Conservation (phyloP, 2,113 vertebrate species). For the Laterallus jamaicensis region DNA sequence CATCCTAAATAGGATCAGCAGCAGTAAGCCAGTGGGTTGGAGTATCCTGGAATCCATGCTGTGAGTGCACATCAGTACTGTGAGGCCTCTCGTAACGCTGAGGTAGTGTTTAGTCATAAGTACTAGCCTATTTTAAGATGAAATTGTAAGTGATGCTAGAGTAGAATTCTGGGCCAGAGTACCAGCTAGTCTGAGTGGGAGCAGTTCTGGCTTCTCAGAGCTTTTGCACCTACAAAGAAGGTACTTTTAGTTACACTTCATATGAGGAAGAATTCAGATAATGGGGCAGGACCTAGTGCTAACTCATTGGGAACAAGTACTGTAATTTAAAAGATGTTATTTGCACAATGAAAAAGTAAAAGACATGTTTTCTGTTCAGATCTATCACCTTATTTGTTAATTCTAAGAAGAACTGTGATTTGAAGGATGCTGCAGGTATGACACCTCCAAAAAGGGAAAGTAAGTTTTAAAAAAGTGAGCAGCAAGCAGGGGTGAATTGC, state of each 20-base stretch:
- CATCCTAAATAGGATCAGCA: slow-evolving; percentile 19
- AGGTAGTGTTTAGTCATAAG: not conserved
- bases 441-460: not conserved
- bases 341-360: not conserved
- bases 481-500: not conserved
- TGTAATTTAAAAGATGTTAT: not conserved
- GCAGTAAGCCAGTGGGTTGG: slow-evolving; percentile 1
- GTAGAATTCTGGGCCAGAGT: not conserved
- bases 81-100: not conserved
- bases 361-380: not conserved
- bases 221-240: not conserved
- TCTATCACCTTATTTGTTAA: not conserved
- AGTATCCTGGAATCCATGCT: not conserved
- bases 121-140: not conserved
- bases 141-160: not conserved
- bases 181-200: not conserved
- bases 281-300: not conserved
- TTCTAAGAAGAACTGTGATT: not conserved
- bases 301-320: not conserved
- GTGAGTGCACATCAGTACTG: not conserved
- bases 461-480: not conserved
- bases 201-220: not conserved
- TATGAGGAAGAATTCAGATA: not conserved
- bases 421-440: not conserved
- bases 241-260: not conserved